Base-by-base conservation (phyloP, 2,113 vertebrate genomes). In the Brevimyrus niger region DNA sequence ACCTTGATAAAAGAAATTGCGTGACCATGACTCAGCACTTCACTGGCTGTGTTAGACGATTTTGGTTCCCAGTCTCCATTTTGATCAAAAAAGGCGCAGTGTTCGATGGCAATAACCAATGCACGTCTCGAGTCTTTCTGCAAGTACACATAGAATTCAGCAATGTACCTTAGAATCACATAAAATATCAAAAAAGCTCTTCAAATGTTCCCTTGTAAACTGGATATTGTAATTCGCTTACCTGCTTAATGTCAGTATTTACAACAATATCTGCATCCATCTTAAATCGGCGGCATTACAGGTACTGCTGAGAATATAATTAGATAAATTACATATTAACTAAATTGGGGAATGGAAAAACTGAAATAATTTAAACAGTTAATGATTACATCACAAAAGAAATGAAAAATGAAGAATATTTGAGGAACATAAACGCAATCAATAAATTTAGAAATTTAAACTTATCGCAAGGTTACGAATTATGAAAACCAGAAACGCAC, bases 1-100 rank as follows among this genome's bases (percentile, higher is more conserved):
- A 96, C 95, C 95, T 94, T 93, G 85, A 95, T 90, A 86, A 96
- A 95, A 48, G 93, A 27, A 0, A 95, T 94, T 5, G 94, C 94
- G 0, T 91, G 92, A 85, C 95, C 95, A 4, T 88, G 92, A 87
- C 89, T 92, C 92, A 55, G 91, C 93, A 38, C 47, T 19, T 93
- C 93, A 48, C 92, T 93, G 80, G 61, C 86, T 50, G 88, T 85
- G 90, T 94, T 93, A 23, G 92, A 76, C 89, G 88, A 92, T 46
- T 88, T 15, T 3, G 91, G 93, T 3, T 93, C 93, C 0, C 94
- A 94, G 55, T 95, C 94, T 35, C 92, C 90, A 35, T 94, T 92
- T 91, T 94, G 65, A 89, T 90, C 91, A 89, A 95, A 95, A 88
- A 95, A 92, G 65, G 94, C 94, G 73, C 93, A 90, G 83, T 93